phyloP scores from a whole-genome alignment of 2,888 invertebrate species.

The Pseudococcus jackbeardsleyi region DNA sequence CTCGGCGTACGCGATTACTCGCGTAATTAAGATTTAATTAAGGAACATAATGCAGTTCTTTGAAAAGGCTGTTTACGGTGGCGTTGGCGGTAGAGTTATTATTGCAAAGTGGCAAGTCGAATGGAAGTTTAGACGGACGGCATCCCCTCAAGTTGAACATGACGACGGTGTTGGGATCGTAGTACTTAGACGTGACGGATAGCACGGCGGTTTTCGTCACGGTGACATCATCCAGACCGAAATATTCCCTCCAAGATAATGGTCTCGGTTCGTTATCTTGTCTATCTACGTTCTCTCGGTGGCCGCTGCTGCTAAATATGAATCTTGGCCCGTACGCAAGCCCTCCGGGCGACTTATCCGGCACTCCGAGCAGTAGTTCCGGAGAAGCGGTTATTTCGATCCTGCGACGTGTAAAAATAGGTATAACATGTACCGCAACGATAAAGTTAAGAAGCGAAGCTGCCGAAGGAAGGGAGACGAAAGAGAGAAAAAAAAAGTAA shows the following conservation, averaged over 20 bases:
- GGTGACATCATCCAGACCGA: constrained; percentile 70
- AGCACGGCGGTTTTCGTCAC: constrained; percentile 69
- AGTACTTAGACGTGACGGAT: constrained; percentile 68
- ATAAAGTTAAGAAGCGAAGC: not conserved
- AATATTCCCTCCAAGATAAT: constrained; percentile 70
- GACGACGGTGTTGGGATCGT: constrained; percentile 70
- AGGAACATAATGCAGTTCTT: constrained; percentile 63
- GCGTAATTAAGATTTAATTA: constrained; percentile 57
- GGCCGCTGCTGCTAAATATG: constrained; percentile 30
- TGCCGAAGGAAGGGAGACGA: not conserved
- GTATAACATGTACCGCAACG: not conserved
- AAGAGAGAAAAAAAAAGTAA: not conserved
- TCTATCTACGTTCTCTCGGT: not conserved
- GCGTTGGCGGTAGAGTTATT: constrained; percentile 2
- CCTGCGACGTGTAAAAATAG: not conserved
- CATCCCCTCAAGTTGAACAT: constrained; percentile 71
- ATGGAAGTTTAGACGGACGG: constrained; percentile 70
- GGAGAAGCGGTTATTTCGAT: constrained; percentile 56
- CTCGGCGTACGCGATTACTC: not conserved
- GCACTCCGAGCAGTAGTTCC: constrained; percentile 7
- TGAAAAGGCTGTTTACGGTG: constrained; percentile 52
- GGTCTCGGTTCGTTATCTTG: constrained; percentile 20
- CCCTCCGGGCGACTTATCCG: not conserved
- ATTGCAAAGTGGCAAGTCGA: constrained; percentile 69
- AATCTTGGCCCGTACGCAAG: constrained; percentile 41